Evolutionary conservation across 2,797 vertebrate species (phyloP), one percentile per base, ranked within the genome.

Genomic region (Xenopus petersii): DNA sequence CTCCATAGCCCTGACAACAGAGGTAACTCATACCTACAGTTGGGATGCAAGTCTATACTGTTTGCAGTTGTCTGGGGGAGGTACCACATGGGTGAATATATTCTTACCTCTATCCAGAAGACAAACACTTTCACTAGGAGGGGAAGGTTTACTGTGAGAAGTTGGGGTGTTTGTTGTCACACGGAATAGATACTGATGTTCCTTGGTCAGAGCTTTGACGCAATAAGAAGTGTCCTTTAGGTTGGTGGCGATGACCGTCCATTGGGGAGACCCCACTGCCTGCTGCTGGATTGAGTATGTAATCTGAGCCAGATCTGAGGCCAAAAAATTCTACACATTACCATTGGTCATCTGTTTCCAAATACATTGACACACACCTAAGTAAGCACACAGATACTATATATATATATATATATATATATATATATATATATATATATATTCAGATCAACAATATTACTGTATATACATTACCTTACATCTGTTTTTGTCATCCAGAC

Each of bases 231-330:
- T 95, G 54, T 95, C 91, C 82, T 82, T 92, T 80, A 99, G 86
- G 0, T 94, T 93, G 0, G 93, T 89, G 9, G 89, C 94, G 58
- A 99, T 92, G 49, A 92, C 93, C 8, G 89, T 94, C 98, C 98
- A 99, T 84, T 99, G 96, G 67, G 90, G 95, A 0, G 93, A 94
- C 73, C 96, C 97, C 58, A 98, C 80, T 9, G 95, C 93, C 87
- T 99, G 97, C 85, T 98, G 96, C 83, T 99, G 98, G 78, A 99
- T 88, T 2, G 94, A 91, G 11, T 97, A 99, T 81, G 95, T 96
- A 87, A 99, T 82, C 0, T 93, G 88, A 15, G 80, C 89, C 13
- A 93, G 91, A 71, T 98, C 98, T 99, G 87, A 24, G 76, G 70
- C 13, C 71, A 74, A 82, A 78, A 73, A 33, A 26, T 26, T 11